Base-by-base conservation (phyloP, 2,113 vertebrate species). In the Heteronetta atricapilla region DNA sequence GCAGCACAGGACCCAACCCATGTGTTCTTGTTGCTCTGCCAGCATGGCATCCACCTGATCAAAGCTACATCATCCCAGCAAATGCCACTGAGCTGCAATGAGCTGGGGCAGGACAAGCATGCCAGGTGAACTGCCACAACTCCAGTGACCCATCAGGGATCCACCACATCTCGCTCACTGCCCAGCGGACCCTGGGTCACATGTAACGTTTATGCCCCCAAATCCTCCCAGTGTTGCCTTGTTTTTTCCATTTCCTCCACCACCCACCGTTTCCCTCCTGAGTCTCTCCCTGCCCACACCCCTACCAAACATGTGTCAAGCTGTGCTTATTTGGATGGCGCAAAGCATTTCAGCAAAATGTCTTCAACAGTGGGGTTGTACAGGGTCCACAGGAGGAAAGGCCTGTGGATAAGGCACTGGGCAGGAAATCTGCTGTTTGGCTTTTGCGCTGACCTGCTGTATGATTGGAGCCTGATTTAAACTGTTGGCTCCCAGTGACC, bases 221-320 rank as follows among this genome's bases (percentile, higher is more conserved):
- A 36, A 76, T 62, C 36, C 38, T 94, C 36, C 36, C 3, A 0
- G 14, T 0, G 0, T 75, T 89, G 53, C 46, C 79, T 92, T 25
- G 0, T 52, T 90, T 94, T 95, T 94, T 79, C 92, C 94, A 85
- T 90, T 96, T 97, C 94, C 95, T 89, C 77, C 92, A 82, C 93
- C 90, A 85, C 88, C 90, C 88, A 48, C 19, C 0, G 7, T 17
- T 93, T 80, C 70, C 93, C 83, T 87, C 84, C 58, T 0, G 1
- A 50, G 29, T 66, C 22, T 78, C 64, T 86, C 93, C 69, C 83
- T 79, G 53, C 36, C 48, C 66, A 90, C 79, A 60, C 25, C 31
- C 67, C 76, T 70, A 44, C 16, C 16, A 68, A 75, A 68, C 48
- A 8, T 0, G 1, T 28, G 29, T 82, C 77, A 69, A 14, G 25